Conservation (phyloP, 2,888 invertebrate species). For the Plagodis pulveraria region DNA sequence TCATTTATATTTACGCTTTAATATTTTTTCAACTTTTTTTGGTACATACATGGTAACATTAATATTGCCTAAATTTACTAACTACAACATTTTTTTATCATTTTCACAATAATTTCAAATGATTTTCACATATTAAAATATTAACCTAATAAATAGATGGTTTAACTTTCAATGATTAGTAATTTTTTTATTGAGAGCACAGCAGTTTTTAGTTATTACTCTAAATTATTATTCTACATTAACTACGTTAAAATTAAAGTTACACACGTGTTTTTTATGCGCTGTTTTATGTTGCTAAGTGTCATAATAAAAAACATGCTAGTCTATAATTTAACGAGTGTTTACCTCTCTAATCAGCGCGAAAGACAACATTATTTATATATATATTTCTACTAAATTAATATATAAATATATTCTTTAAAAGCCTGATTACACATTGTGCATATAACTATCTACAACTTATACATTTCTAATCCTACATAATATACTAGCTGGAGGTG, state of each 20-base stretch:
- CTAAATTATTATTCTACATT: neutral
- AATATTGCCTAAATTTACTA: neutral
- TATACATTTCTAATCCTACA: too few species aligned
- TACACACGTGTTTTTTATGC: neutral
- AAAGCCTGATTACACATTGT: neutral
- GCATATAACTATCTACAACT: neutral
- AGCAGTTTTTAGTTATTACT: constrained; percentile 58
- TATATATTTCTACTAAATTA: too few species aligned
- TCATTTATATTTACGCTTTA: constrained; percentile 47
- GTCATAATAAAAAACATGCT: too few species aligned
- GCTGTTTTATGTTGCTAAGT: too few species aligned
- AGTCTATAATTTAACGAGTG: too few species aligned
- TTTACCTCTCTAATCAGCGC: too few species aligned
- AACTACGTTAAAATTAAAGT: neutral
- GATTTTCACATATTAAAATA: neutral
- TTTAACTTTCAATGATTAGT: constrained; percentile 39
- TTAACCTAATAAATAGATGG: neutral
- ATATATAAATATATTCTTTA: neutral
- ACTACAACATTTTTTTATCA: neutral
- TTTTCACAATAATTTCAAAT: neutral
- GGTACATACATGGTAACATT: constrained; percentile 18
- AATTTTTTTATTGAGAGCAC: constrained; percentile 80
- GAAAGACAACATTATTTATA: too few species aligned
- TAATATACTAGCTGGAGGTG: too few species aligned
- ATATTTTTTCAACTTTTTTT: constrained; percentile 31